Base-by-base conservation (phyloP, 2,888 invertebrate species). In the Oegoconia quadripuncta region DNA sequence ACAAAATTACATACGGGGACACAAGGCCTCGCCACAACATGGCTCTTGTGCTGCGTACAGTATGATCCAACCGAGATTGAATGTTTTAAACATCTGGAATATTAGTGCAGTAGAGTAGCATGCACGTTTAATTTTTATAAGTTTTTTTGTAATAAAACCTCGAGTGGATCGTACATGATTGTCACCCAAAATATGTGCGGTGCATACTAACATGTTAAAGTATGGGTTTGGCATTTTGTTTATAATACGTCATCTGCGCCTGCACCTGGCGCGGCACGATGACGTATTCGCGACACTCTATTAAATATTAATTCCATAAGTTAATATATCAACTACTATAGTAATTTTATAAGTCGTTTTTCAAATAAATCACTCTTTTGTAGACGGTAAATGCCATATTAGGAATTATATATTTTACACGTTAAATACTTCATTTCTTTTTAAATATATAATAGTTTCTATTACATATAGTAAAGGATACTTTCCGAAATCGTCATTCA, bases 311-410 rank as follows among this genome's bases (percentile, higher is more conserved):
- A 65, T 64, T 68, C 59, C 73, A 77, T 72, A 76, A 77, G 63
- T 74, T 76, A 74, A 66, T 69, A 68, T 68, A 70, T 71, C 33
- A 34, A 73, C 74, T 77, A 81, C 62, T 65, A 74, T 66, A 73
- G 65, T 72, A 73, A 74, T 70, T 78, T 78, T 62, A 73, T 75
- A 79, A 73, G 63, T 73, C 66, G 65, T 71, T 80, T n/a, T 73
- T 74, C 70, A 70, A 75, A 73, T 68, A 74, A 76, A 82, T 83
- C 80, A 83, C 82, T 84, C 73, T 64, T 70, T 74, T 67, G 72
- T 78, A 79, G 75, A 84, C 82, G 80, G 80, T 86, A 86, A 87
- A 87, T 87, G 86, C 86, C 84, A 73, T 83, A 70, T 72, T 86
- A 86, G 86, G 86, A 86, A 84, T 86, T 74, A 72, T 64, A 76